Evolutionary conservation across 1,140 invertebrate genomes (phyloP).

Genomic region (Acyrthosiphon pisum): DNA sequence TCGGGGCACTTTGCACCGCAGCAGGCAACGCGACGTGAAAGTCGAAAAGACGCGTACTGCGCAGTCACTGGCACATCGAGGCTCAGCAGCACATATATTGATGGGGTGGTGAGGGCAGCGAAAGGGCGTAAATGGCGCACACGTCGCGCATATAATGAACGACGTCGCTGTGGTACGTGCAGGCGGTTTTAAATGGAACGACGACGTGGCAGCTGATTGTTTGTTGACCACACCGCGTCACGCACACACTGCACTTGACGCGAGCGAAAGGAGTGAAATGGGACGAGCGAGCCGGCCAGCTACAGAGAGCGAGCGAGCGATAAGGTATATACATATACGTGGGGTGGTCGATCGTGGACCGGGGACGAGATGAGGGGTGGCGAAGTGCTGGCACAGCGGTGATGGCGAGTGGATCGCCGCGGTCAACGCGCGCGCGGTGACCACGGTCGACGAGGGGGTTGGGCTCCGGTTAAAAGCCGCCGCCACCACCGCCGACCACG

Average conservation of each 20-base stretch:
- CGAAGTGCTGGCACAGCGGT: background rate
- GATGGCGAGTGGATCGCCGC: too few species aligned
- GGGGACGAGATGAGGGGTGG: background rate
- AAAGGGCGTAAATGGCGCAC: background rate
- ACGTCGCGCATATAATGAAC: background rate
- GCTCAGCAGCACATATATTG: too few species aligned
- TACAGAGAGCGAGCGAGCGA: background rate
- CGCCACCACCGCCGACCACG: background rate
- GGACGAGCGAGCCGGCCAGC: too few species aligned
- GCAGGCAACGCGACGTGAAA: too few species aligned
- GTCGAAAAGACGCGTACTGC: too few species aligned
- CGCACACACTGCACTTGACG: too few species aligned
- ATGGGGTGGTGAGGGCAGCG: too few species aligned
- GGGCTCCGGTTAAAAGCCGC: conserved; percentile 38
- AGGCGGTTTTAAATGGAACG: conserved; percentile 5
- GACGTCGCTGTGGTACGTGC: background rate
- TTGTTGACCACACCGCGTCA: conserved; percentile 11
- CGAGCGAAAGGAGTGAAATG: too few species aligned
- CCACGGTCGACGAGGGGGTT: conserved; percentile 16
- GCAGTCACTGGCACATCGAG: too few species aligned
- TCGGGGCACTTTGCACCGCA: too few species aligned
- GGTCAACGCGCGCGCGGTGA: background rate
- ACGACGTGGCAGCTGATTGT: background rate
- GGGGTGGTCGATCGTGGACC: background rate
- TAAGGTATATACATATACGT: background rate